Base-by-base conservation (phyloP, 2,888 invertebrate species). In the Eurytoma adleriae region DNA sequence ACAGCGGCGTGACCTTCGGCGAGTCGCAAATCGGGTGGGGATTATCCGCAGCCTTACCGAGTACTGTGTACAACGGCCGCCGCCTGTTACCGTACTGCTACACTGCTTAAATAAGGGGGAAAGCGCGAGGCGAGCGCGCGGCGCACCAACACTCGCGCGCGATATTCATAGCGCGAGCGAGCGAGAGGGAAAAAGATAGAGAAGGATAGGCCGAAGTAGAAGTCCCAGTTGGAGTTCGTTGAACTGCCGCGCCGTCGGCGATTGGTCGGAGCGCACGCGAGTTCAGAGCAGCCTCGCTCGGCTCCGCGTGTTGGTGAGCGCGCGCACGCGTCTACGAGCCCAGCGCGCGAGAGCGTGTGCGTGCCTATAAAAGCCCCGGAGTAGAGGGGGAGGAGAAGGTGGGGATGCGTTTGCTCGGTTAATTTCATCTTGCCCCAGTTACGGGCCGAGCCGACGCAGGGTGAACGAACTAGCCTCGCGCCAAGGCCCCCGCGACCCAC, bases 361-460 rank as follows among this genome's bases (percentile, higher is more conserved):
- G 14, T 54, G 54, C 54, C 54, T 54, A 54, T 54, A 54, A n/a
- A 54, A n/a, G 10, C 14, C 10, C 52, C 14, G 50, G 77, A 40
- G 79, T 56, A 52, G 80, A 76, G 83, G 78, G 70, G 66, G 83
- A 73, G 79, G 82, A 73, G 62, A 79, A 91, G 91, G 82, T 78
- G 71, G 80, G 75, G 73, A 77, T 57, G 81, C 82, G 85, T 83
- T 84, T 84, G 87, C 87, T 90, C 89, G 92, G 92, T 92, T 92
- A 92, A 93, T 93, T 93, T 93, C 93, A 93, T 93, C 93, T 93
- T 93, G 93, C 92, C 93, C 93, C 92, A 93, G 93, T 93, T 93
- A 92, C 92, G 90, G 90, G 89, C 89, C 89, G 89, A 89, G 78
- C 72, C 40, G 68, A 27, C 54, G 50, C 89, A 89, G 92, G 93